Evolutionary conservation across 2,888 invertebrate species (phyloP).

Genomic region (Drosophila gaucha): DNA sequence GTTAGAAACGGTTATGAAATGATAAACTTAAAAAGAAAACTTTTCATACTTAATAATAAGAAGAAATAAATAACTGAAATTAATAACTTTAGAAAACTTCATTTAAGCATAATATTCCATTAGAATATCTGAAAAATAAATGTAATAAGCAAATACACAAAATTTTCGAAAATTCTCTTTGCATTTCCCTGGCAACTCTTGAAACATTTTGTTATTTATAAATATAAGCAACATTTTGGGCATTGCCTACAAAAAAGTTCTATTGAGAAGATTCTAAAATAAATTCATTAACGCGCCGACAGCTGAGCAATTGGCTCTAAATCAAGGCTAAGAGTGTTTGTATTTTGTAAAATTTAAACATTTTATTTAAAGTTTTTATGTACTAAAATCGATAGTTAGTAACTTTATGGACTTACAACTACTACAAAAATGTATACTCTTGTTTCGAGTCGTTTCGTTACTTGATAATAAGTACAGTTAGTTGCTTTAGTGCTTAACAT

Average conservation of each 20-base stretch:
- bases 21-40: neutral
- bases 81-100: too few relatives aligned
- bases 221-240: constrained; percentile 50
- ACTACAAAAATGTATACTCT: constrained; percentile 68
- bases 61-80: neutral
- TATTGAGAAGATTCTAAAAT: constrained; percentile 51
- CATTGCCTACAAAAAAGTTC: constrained; percentile 28
- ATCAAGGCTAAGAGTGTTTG: constrained; percentile 54
- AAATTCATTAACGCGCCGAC: constrained; percentile 73
- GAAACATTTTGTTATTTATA: constrained; percentile 47
- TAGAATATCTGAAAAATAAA: neutral
- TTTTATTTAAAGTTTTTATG: constrained; percentile 63
- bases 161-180: neutral
- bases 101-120: neutral
- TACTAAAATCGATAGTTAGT: constrained; percentile 72
- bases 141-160: neutral
- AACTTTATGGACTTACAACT: constrained; percentile 66
- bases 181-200: constrained; percentile 38
- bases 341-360: constrained; percentile 63
- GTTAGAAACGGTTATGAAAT: constrained; percentile 24
- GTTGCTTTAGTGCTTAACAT: constrained; percentile 60
- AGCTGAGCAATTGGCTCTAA: constrained; percentile 40
- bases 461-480: constrained; percentile 67
- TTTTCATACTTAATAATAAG: too few relatives aligned
- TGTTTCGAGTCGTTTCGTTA: constrained; percentile 39